These are phyloP conservation scores for Microvelia longipes DNA, from an alignment of 1,140 invertebrate species.

Conservation along the genomic window DNA sequence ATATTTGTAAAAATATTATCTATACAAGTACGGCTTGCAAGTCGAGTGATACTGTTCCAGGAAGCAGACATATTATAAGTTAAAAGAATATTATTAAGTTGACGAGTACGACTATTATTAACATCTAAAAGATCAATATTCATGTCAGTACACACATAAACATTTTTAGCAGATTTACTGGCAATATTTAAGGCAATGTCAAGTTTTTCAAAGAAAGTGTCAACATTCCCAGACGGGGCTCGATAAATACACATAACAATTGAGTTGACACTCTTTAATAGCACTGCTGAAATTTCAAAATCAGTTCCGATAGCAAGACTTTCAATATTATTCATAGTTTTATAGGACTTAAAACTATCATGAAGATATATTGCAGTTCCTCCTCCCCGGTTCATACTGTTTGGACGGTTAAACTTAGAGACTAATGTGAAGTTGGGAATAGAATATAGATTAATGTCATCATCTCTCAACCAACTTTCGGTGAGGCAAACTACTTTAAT, in stretches of 20 bases:
- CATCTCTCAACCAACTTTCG: neutral
- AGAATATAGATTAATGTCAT: neutral
- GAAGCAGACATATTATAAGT: neutral
- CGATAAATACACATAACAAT: neutral
- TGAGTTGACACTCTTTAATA: neutral
- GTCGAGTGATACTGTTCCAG: neutral
- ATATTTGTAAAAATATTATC: neutral
- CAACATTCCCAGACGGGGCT: neutral
- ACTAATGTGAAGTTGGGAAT: neutral
- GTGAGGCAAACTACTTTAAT: neutral
- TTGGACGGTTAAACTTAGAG: neutral
- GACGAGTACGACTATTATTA: neutral
- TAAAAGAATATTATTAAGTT: neutral
- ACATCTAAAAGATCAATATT: neutral
- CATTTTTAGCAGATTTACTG: neutral
- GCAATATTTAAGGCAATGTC: neutral
- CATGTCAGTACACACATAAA: neutral
- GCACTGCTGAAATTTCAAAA: neutral
- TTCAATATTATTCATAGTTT: neutral
- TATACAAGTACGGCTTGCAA: neutral
- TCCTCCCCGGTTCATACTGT: neutral
- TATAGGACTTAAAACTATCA: neutral
- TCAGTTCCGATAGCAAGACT: neutral
- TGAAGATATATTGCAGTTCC: neutral
- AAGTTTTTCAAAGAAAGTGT: neutral